Evolutionary conservation across 2,888 invertebrate genomes (phyloP), one percentile per base, ranked within the genome.

Genomic region (Limnephilus marmoratus): DNA sequence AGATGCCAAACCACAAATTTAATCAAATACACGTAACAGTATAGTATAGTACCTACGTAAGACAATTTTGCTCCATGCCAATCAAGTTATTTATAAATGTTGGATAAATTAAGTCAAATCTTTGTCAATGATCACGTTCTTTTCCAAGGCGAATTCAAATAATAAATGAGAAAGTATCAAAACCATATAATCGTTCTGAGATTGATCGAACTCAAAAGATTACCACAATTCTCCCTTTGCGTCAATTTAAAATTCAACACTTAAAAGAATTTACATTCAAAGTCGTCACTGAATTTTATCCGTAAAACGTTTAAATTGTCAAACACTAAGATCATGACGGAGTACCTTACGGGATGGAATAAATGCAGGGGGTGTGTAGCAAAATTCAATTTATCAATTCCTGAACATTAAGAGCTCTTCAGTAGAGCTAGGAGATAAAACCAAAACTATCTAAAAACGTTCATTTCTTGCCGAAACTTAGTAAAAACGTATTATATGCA

Each of bases 281-380:
- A 34, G 45, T 37, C 85, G 88, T 34, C 88, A 80, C 24, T 88
- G 68, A 34, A 68, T 18, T 68, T 88, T 68, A 88, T 88, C 88
- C 68, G 34, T 37, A 53, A 88, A 34, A 88, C 37, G 80, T 49
- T 45, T 24, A 45, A 45, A 86, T 86, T 45, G 37, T 86, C 41
- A 86, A n/a, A 45, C 15, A 29, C 13, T 45, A 45, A 29, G n/a
- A 29, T 24, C 49, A 29, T 85, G 18, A 45, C 41, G n/a, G n/a
- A 41, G 68, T 68, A 68, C 68, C 24, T 68, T 68, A 9, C 24
- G n/a, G 68, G 68, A 68, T 68, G 68, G 68, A 68, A 68, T 24
- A 68, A 68, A 68, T 68, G 9, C 24, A 68, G 24, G 24, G 68
- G 24, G n/a, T 68, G 24, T n/a, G 68, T 68, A 5, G 1, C 9